Evolutionary conservation across 2,888 invertebrate genomes (phyloP).

Genomic region (Ormia ochracea): DNA sequence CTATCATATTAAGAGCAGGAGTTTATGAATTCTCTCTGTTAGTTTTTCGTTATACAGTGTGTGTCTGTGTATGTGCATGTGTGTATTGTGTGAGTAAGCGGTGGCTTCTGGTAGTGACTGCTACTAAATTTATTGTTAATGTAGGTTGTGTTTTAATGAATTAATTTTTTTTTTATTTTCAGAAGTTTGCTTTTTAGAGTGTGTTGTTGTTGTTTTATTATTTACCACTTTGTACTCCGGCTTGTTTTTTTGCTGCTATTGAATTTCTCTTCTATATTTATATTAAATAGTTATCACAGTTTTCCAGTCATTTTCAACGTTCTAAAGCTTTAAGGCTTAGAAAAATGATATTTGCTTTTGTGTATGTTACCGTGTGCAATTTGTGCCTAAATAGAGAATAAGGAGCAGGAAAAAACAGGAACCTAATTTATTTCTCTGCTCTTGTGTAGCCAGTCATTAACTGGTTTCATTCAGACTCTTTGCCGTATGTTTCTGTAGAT

Average conservation of each 20-base stretch:
- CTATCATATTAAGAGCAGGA: conserved; percentile 18
- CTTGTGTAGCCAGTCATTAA: background rate
- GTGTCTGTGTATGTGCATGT: background rate
- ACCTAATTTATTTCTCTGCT: background rate
- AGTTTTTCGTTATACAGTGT: background rate
- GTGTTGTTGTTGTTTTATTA: background rate
- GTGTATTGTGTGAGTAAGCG: background rate
- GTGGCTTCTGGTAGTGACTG: conserved; percentile 28
- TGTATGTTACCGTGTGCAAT: background rate
- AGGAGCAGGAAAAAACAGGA: background rate
- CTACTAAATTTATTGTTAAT: conserved; percentile 61
- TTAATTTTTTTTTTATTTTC: conserved; percentile 16
- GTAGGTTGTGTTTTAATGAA: conserved; percentile 60
- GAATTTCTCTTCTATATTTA: background rate
- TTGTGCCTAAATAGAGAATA: background rate
- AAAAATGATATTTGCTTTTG: too few relatives aligned
- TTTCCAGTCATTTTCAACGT: background rate
- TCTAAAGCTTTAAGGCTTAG: background rate
- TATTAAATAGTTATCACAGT: background rate
- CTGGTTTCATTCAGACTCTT: background rate
- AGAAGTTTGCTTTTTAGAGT: background rate
- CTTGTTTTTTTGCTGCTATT: background rate
- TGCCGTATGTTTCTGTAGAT: background rate
- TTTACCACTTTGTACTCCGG: conserved; percentile 15
- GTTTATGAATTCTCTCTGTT: background rate